phyloP scores from a whole-genome alignment of 2,888 invertebrate species.

The Tipula vernalis region DNA sequence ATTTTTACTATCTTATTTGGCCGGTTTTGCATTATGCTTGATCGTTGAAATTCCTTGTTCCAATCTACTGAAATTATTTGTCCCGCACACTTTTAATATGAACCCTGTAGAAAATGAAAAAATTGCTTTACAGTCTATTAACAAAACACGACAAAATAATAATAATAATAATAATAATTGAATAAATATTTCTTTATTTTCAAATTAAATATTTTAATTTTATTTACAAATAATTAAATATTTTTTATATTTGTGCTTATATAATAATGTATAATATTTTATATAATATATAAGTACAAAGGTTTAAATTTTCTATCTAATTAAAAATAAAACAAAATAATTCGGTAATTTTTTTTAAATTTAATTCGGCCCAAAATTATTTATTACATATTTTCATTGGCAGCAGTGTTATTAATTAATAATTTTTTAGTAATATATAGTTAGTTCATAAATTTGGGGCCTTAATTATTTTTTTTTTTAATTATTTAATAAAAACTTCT shows the following conservation, averaged over 20 bases:
- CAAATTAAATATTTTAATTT: neutral
- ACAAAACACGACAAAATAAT: neutral
- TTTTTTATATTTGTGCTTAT: neutral
- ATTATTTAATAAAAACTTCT: neutral
- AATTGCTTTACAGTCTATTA: neutral
- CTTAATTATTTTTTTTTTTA: neutral
- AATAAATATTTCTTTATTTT: neutral
- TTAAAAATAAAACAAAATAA: neutral
- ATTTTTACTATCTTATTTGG: conserved; percentile 7
- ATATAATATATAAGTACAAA: neutral
- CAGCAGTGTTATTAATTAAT: neutral
- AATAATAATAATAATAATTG: neutral
- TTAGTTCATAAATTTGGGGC: neutral
- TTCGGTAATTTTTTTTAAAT: neutral
- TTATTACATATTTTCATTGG: neutral
- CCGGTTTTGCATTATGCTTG: conserved; percentile 7
- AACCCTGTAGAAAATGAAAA: neutral
- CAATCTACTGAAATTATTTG: neutral
- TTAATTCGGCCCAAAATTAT: neutral
- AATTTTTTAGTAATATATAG: neutral
- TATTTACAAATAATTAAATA: neutral
- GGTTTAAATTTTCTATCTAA: conserved; percentile 4
- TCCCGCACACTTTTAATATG: neutral
- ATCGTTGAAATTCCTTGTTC: conserved; percentile 8
- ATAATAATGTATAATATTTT: neutral